Base-by-base conservation (phyloP, 2,888 invertebrate genomes). In the Dilophus febrilis region DNA sequence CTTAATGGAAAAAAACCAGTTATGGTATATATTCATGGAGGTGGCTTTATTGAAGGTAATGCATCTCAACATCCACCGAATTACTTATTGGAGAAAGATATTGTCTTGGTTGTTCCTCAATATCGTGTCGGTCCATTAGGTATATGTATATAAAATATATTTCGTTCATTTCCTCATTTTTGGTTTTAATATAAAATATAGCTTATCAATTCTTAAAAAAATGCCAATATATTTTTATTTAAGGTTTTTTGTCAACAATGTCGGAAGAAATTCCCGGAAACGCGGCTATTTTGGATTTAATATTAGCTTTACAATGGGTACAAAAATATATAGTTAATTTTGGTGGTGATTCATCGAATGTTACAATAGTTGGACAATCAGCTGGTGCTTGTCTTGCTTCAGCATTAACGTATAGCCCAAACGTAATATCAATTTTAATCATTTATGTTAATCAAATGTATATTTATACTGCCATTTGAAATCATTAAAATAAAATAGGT, bases 311-410 rank as follows among this genome's bases (percentile, higher is more conserved):
- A 17, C 47, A 64, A 35, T 72, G 71, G 71, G 64, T 70, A 5
- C 60, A 64, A 37, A 51, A 58, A 18, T 54, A 70, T 47, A 68
- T 70, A 13, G 45, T 48, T 8, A 40, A 49, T 11, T 71, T 71
- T 45, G 68, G 70, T 13, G 71, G 71, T 3, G 62, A 70, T 52
- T 58, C 65, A 10, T 44, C 49, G 1, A 49, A 52, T 31, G 63
- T 71, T 2, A 70, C 70, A 2, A 54, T 70, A 30, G 62, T 67
- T 43, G 68, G 70, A 2, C 68, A 71, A 48, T 69, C 69, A 44
- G 66, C 70, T 2, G 71, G 71, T 7, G 62, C 61, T 1, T 59
- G 55, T 4, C 60, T 69, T 2, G 61, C 65, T 0, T 63, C 64
- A 6, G 52, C 63, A 2, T 50, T 69, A 39, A 41, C 64, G 30